These are phyloP conservation scores for Caenorhabditis sulstoni DNA, from an alignment of 2,888 invertebrate genomes.

Conservation along the genomic window DNA sequence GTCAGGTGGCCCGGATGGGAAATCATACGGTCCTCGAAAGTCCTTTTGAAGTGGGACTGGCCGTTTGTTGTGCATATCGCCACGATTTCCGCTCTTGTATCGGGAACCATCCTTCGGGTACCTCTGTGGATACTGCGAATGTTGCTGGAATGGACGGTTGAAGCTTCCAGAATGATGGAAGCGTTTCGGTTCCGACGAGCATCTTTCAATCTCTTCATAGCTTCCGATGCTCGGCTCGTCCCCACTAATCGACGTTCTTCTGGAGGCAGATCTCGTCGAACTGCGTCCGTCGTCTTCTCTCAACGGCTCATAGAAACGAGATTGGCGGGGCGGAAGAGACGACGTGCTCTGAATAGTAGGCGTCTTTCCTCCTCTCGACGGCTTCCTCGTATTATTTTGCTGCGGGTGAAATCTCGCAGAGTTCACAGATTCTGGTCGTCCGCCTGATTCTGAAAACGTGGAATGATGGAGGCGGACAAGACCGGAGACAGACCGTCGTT, in stretches of 20 bases:
- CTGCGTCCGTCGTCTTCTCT: constrained; percentile 28
- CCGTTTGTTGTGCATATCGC: constrained; percentile 5
- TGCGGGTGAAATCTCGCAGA: background rate
- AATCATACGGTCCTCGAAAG: constrained; percentile 6
- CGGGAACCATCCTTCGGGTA: constrained; percentile 12
- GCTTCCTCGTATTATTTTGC: constrained; percentile 4
- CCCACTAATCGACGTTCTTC: constrained; percentile 38
- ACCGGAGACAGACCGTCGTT: constrained; percentile 11
- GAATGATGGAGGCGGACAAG: background rate
- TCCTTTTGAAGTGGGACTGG: background rate
- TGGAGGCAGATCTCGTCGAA: constrained; percentile 18
- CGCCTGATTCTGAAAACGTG: background rate
- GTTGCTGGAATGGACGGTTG: constrained; percentile 7
- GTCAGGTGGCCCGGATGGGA: background rate
- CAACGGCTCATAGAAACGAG: constrained; percentile 23
- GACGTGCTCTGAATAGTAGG: too few species aligned
- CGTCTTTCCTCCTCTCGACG: too few species aligned
- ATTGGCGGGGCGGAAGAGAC: background rate
- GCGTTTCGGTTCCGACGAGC: background rate
- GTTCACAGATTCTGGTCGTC: constrained; percentile 5
- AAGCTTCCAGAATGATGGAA: constrained; percentile 4
- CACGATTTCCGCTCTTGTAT: constrained; percentile 20
- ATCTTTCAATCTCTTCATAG: constrained; percentile 23
- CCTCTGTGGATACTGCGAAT: background rate
- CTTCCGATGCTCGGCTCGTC: constrained; percentile 27